Percentiles rank a stretch among this genome's conserved stretches.
phyloP scores from a whole-genome alignment of 2,113 vertebrate species.

The Passerina amoena region DNA sequence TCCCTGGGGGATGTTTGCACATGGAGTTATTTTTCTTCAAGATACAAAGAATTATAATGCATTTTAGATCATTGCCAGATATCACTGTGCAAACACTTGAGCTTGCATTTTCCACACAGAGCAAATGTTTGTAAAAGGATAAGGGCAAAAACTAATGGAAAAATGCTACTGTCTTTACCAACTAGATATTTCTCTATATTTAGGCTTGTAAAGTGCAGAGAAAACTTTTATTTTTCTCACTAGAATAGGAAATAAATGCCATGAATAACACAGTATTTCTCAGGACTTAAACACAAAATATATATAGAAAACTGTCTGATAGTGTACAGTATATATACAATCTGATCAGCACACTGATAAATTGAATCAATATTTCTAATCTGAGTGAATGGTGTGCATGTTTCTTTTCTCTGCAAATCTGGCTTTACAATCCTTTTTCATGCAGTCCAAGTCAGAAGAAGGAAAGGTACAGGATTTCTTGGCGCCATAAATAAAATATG shows the following conservation, averaged over 20 bases:
- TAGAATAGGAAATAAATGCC: constrained; percentile 2
- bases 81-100: not conserved
- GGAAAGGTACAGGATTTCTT: constrained; percentile 39
- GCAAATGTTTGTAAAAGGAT: constrained; percentile 4
- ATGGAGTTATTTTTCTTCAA: not conserved
- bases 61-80: not conserved
- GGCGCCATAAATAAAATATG: constrained; percentile 43
- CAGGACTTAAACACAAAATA: not conserved
- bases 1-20: not conserved
- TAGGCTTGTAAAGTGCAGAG: not conserved
- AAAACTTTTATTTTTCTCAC: constrained; percentile 38
- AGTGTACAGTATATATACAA: not conserved
- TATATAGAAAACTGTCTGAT: not conserved
- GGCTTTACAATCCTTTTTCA: not conserved
- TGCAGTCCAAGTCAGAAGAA: not conserved
- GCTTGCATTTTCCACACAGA: not conserved
- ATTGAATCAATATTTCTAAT: constrained; percentile 32
- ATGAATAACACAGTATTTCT: not conserved
- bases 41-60: not conserved
- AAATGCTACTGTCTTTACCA: not conserved
- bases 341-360: not conserved
- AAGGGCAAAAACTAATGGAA: constrained; percentile 9
- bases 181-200: not conserved
- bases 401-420: constrained; percentile 20
- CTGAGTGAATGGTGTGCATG: not conserved